Base-by-base conservation (phyloP, 1,140 invertebrate species). In the Drosophila pruinosa region DNA sequence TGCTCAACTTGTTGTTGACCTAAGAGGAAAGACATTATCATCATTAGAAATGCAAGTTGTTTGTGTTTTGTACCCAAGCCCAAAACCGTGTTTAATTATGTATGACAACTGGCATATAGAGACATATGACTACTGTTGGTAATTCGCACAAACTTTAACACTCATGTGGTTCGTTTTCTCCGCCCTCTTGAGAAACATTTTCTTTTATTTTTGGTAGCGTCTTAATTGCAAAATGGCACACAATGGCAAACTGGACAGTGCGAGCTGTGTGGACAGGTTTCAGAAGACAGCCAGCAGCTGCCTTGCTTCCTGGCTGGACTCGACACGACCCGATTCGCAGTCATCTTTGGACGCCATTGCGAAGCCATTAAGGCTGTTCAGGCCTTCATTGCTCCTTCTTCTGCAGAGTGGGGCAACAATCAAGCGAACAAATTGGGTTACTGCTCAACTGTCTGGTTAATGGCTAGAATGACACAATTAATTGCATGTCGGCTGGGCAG, bases 371-470 rank as follows among this genome's bases (percentile, higher is more conserved):
- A 65, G 69, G 65, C 47, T 61, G 81, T 77, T 80, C 77, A 79
- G 77, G 54, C 45, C 48, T 14, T 12, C 34, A 2, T 19, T 12
- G 19, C 14, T 12, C 6, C 48, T 4, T 4, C 3, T 21, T 17
- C 2, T 7, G 2, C 8, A 7, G 26, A 19, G 38, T n/a, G 14
- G 19, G 36, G 47, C 75, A 50, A 78, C 78, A 86, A 85, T 85
- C 81, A 85, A 62, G 76, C 76, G 72, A 76, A 76, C 81, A 85
- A 85, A 85, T 85, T 85, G 81, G 81, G 81, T 85, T 86, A 86
- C 81, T 85, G 81, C 81, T 85, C 81, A 85, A 85, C 81, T 85
- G 81, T 85, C 81, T 86, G 81, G 81, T 85, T 85, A 85, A 85
- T 85, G 81, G 81, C 73, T 86, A 86, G 77, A 85, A 85, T 85